phyloP scores from a whole-genome alignment of 2,888 invertebrate genomes.

The Ophion ellenae region DNA sequence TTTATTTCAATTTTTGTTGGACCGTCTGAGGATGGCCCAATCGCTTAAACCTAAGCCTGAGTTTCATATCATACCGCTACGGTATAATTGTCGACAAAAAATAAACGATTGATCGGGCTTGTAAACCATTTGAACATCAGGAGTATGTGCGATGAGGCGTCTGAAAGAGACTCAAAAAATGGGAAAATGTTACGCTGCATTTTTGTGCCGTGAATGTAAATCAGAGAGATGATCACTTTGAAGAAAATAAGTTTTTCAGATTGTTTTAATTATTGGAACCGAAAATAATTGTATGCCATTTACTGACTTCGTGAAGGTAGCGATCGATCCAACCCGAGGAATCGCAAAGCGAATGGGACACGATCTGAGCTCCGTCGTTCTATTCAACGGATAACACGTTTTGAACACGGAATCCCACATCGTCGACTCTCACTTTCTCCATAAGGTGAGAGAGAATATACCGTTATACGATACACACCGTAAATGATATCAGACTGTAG shows the following conservation, averaged over 20 bases:
- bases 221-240: neutral
- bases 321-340: too few species aligned
- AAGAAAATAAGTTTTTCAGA: neutral
- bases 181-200: neutral
- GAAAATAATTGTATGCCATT: neutral
- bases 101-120: too few species aligned
- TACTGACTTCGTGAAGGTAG: too few species aligned
- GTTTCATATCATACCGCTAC: too few species aligned
- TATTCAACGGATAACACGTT: conserved; percentile 25
- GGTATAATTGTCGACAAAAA: too few species aligned
- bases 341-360: neutral
- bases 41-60: too few species aligned
- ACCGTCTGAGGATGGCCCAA: too few species aligned
- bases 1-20: too few species aligned
- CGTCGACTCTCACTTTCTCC: conserved; percentile 71
- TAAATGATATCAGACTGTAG: conserved; percentile 56
- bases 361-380: neutral
- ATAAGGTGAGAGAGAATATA: conserved; percentile 35
- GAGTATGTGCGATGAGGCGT: too few species aligned
- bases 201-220: conserved; percentile 12
- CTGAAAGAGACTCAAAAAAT: neutral
- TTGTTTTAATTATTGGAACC: neutral
- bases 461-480: conserved; percentile 68
- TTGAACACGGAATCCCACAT: conserved; percentile 37
- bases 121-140: too few species aligned